phyloP scores from a whole-genome alignment of 2,113 vertebrate species.

The Hemichromis elongatus region DNA sequence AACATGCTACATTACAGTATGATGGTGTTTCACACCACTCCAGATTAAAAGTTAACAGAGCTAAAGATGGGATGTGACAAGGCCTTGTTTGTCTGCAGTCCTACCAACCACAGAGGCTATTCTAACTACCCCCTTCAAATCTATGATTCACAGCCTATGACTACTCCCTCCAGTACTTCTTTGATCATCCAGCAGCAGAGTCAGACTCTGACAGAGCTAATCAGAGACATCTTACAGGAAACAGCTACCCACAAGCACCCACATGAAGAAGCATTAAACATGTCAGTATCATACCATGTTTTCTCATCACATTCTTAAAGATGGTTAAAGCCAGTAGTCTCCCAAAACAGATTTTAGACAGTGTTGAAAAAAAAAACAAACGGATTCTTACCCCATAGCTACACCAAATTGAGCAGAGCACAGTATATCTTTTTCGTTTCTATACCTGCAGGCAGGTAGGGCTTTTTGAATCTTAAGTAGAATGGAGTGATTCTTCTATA shows the following conservation, averaged over 20 bases:
- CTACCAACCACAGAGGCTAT: not conserved
- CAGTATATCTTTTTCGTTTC: not conserved
- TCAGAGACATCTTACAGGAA: not conserved
- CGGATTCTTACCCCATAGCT: not conserved
- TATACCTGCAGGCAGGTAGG: not conserved
- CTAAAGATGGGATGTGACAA: conserved; percentile 12
- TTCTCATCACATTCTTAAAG: not conserved
- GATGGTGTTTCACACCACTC: conserved; percentile 19
- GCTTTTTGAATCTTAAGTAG: too few relatives aligned
- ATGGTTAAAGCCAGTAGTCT: not conserved
- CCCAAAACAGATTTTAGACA: not conserved
- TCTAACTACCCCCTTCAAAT: not conserved
- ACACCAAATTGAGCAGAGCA: not conserved
- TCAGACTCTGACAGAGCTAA: conserved; percentile 18
- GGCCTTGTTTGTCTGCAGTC: not conserved
- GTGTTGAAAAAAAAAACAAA: too few relatives aligned
- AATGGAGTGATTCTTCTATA: not conserved
- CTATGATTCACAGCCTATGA: conserved; percentile 18
- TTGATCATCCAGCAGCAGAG: conserved; percentile 35
- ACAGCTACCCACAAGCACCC: not conserved
- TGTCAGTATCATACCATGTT: not conserved
- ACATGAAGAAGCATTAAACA: not conserved
- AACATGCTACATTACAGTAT: conserved; percentile 7
- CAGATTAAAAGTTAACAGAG: conserved; percentile 50
- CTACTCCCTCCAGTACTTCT: not conserved